phyloP scores from a whole-genome alignment of 2,797 vertebrate genomes.

The Ptychobarbus kaznakovi region DNA sequence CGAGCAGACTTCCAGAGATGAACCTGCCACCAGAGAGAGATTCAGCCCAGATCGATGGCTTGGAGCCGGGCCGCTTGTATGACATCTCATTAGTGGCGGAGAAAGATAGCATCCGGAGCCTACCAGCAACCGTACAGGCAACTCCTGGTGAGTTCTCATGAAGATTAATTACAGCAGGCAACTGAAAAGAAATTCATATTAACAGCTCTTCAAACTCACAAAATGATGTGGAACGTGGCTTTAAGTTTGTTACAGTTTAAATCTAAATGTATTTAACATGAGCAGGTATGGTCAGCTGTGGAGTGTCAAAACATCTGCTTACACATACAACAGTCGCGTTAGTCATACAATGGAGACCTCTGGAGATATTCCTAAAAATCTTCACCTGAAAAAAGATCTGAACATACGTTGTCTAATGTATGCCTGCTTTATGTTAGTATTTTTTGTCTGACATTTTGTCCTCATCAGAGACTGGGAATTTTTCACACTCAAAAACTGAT shows the following conservation, averaged over 20 bases:
- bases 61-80: conserved; percentile 78
- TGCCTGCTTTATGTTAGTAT: not conserved
- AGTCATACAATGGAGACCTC: not conserved
- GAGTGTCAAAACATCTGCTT: not conserved
- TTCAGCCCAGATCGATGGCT: conserved; percentile 75
- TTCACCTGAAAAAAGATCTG: not conserved
- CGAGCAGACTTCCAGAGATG: conserved; percentile 68
- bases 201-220: conserved; percentile 3
- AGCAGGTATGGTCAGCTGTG: not conserved
- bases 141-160: conserved; percentile 75
- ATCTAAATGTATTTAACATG: not conserved
- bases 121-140: conserved; percentile 68
- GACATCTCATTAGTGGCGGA: conserved; percentile 76
- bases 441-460: not conserved
- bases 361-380: not conserved
- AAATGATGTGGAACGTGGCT: not conserved
- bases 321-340: not conserved
- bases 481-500: not conserved
- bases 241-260: not conserved
- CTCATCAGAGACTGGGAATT: not conserved
- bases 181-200: not conserved
- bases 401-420: not conserved
- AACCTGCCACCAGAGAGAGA: conserved; percentile 71
- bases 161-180: not conserved
- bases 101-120: conserved; percentile 68